phyloP scores from a whole-genome alignment of 1,140 invertebrate genomes.

The Philotrypesis tridentata region DNA sequence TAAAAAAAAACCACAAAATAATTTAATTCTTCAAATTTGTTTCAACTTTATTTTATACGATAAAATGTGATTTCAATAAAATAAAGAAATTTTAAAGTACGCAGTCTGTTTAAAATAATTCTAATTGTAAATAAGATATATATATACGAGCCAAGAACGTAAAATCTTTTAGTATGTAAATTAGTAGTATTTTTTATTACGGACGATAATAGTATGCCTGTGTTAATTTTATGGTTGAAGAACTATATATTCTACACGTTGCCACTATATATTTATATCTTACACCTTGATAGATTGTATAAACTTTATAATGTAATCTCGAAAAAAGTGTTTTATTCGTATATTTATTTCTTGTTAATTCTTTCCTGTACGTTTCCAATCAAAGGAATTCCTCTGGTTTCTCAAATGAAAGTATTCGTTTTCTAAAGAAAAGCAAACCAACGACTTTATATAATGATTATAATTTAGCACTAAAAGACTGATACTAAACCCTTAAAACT shows the following conservation, averaged over 20 bases:
- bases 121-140: conserved; percentile 57
- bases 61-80: neutral
- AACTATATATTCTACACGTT: conserved; percentile 22
- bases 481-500: neutral
- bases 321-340: conserved; percentile 25
- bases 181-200: conserved; percentile 60
- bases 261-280: conserved; percentile 39
- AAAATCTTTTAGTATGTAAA: conserved; percentile 49
- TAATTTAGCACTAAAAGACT: neutral
- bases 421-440: too few relatives aligned
- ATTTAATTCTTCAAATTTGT: neutral
- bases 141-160: conserved; percentile 22
- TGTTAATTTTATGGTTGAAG: conserved; percentile 47
- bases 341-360: neutral
- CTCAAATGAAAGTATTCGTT: too few relatives aligned
- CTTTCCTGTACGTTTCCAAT: neutral
- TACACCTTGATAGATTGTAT: conserved; percentile 61
- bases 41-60: neutral
- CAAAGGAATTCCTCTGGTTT: too few relatives aligned
- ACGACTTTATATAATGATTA: neutral
- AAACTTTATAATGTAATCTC: conserved; percentile 63
- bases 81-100: conserved; percentile 17
- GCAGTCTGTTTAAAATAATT: conserved; percentile 18
- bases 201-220: conserved; percentile 51
- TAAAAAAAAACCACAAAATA: neutral